Percentiles rank a stretch among this genome's conserved stretches.
Evolutionary conservation across 2,888 invertebrate species (phyloP).

Genomic region (Thera britannica): DNA sequence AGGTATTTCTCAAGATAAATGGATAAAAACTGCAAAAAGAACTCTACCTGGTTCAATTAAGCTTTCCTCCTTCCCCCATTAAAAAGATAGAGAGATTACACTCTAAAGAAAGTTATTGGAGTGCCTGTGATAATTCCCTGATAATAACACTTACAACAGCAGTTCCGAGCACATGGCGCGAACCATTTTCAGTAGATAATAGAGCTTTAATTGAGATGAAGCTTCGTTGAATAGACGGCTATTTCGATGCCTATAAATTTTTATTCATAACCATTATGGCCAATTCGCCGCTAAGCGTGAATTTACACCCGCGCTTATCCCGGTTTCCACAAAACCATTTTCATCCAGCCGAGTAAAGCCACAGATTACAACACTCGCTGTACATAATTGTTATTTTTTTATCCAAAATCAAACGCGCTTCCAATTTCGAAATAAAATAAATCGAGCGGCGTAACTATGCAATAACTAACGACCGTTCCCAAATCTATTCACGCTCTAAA

Average conservation of each 20-base stretch:
- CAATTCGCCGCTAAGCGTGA: conserved; percentile 46
- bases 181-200: conserved; percentile 69
- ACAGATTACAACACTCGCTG: conserved; percentile 19
- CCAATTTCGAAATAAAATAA: conserved; percentile 37
- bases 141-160: conserved; percentile 62
- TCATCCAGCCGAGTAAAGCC: background rate
- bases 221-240: conserved; percentile 69
- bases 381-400: conserved; percentile 29
- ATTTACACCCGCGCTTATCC: conserved; percentile 36
- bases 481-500: conserved; percentile 42
- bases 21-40: conserved; percentile 28
- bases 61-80: conserved; percentile 36
- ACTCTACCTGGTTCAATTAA: conserved; percentile 44
- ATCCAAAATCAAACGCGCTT: conserved; percentile 30
- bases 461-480: conserved; percentile 41
- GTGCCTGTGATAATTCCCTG: conserved; percentile 53
- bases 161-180: conserved; percentile 64
- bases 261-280: conserved; percentile 70
- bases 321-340: background rate
- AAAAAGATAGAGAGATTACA: conserved; percentile 36
- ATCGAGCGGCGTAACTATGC: conserved; percentile 37
- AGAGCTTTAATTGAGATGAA: conserved; percentile 76
- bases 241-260: conserved; percentile 69
- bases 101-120: conserved; percentile 49
- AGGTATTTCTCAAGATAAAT: background rate